phyloP scores from a whole-genome alignment of 2,113 vertebrate genomes.

The Urocolius indicus region DNA sequence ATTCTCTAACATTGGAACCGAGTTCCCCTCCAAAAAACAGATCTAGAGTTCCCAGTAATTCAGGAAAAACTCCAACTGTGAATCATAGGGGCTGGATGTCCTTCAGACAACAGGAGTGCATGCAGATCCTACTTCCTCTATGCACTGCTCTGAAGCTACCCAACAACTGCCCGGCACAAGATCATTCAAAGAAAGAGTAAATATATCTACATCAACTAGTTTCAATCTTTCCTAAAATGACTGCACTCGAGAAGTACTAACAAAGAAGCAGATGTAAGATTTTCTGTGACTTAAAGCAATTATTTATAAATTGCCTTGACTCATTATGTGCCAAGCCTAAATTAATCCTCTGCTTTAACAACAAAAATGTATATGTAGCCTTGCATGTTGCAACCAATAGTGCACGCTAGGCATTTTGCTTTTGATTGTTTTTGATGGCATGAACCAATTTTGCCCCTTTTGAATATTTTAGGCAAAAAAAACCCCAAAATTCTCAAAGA shows the following conservation, averaged over 20 bases:
- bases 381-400: neutral
- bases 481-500: neutral
- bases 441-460: neutral
- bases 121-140: neutral
- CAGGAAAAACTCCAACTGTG: neutral
- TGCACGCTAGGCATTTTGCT: constrained; percentile 28
- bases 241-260: constrained; percentile 47
- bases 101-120: neutral
- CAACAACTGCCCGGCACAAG: neutral
- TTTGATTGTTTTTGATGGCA: constrained; percentile 3
- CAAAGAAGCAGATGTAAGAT: constrained; percentile 66
- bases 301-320: constrained; percentile 56
- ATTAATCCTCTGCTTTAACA: constrained; percentile 41
- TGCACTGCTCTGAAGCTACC: neutral
- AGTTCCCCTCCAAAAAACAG: neutral
- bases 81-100: fast-evolving
- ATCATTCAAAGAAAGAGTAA: neutral
- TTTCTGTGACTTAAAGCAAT: constrained; percentile 57
- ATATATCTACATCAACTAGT: constrained; percentile 28
- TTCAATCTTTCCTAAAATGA: constrained; percentile 53
- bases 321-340: constrained; percentile 39
- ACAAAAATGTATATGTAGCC: neutral
- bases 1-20: neutral
- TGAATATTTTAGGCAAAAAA: neutral
- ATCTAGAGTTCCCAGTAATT: neutral